Evolutionary conservation across 2,888 invertebrate genomes (phyloP).

Genomic region (Eupithecia tripunctaria): DNA sequence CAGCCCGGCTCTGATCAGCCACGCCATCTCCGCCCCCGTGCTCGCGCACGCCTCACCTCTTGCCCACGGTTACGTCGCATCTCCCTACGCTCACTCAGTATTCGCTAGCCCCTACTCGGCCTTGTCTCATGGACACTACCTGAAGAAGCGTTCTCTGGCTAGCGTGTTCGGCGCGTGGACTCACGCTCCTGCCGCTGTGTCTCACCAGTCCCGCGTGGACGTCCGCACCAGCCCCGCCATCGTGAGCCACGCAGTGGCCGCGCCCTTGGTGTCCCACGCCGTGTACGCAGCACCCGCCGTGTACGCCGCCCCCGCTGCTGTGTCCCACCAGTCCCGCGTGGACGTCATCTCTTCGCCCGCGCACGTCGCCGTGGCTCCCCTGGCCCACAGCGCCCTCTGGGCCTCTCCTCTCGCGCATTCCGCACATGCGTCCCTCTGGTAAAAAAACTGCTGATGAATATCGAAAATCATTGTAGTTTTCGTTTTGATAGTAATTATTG

Average conservation of each 20-base stretch:
- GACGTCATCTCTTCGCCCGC: conserved; percentile 63
- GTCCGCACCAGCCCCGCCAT: conserved; percentile 61
- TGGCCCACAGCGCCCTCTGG: conserved; percentile 66
- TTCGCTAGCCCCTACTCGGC: conserved; percentile 53
- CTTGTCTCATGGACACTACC: conserved; percentile 17
- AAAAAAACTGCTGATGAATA: conserved; percentile 64
- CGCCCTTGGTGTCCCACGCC: conserved; percentile 40
- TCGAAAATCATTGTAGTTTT: conserved; percentile 66
- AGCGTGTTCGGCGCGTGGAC: conserved; percentile 38
- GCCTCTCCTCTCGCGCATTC: conserved; percentile 59
- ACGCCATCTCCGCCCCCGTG: conserved; percentile 55
- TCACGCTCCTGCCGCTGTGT: conserved; percentile 47
- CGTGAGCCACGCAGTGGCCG: conserved; percentile 49
- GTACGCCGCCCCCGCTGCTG: conserved; percentile 50
- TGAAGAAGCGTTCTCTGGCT: conserved; percentile 21
- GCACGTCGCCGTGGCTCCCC: conserved; percentile 54
- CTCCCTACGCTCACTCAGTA: conserved; percentile 63
- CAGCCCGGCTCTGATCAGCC: conserved; percentile 58
- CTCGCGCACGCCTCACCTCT: conserved; percentile 52
- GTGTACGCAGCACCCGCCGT: conserved; percentile 27
- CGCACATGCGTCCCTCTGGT: conserved; percentile 62
- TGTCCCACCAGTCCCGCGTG: conserved; percentile 74
- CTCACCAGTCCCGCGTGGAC: conserved; percentile 69
- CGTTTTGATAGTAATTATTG: conserved; percentile 65
- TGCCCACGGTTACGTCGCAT: conserved; percentile 50